Conservation (phyloP, 2,797 vertebrate genomes). For the Crossoptilon crossoptilon region DNA sequence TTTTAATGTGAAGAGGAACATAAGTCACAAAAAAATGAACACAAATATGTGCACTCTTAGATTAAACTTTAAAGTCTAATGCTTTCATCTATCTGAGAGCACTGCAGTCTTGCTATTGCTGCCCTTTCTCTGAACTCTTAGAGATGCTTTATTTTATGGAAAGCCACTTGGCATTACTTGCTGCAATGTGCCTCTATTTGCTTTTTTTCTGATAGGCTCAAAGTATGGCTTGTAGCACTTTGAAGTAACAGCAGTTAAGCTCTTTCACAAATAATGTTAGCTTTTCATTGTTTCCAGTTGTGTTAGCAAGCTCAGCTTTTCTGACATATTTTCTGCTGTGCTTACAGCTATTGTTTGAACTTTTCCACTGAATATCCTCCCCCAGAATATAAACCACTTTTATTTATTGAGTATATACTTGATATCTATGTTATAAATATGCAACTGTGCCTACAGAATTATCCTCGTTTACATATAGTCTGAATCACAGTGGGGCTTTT, state of each 20-base stretch:
- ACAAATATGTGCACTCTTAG: not conserved
- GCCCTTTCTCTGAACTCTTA: conserved; percentile 42
- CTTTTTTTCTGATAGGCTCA: not conserved
- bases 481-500: not conserved
- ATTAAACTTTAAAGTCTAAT: not conserved
- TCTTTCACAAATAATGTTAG: not conserved
- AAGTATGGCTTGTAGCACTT: not conserved
- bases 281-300: conserved; percentile 8
- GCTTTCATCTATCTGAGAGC: not conserved
- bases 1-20: conserved; percentile 1
- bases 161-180: not conserved
- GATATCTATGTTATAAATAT: not conserved
- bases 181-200: not conserved
- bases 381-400: not conserved
- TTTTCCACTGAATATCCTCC: not conserved
- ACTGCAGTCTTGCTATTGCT: not conserved
- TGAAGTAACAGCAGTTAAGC: conserved; percentile 13
- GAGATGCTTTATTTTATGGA: not conserved
- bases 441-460: not conserved
- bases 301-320: not conserved
- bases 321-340: not conserved
- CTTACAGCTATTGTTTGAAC: not conserved
- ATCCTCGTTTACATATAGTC: not conserved
- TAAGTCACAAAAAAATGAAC: not conserved
- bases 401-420: not conserved